These are phyloP conservation scores for Fragum whitleyi DNA, from an alignment of 2,888 invertebrate species.

Conservation along the genomic window DNA sequence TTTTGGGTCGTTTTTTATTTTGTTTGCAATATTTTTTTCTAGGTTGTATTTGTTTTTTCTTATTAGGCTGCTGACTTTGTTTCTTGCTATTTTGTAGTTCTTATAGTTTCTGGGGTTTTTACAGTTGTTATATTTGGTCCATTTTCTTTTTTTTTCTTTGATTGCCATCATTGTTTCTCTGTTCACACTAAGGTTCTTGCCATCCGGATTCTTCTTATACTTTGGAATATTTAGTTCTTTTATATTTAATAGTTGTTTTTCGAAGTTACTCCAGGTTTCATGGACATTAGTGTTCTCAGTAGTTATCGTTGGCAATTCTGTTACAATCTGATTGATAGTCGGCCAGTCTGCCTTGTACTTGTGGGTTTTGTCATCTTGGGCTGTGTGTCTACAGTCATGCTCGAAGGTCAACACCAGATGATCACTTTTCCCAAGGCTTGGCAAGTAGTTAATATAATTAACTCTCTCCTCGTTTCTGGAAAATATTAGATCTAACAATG, in stretches of 20 bases:
- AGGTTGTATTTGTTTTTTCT: no score
- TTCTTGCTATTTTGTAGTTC: no score
- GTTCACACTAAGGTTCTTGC: no score
- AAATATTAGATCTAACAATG: neutral
- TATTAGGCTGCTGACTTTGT: no score
- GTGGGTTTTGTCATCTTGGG: neutral
- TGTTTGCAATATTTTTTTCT: no score
- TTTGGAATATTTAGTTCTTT: conserved; percentile 2
- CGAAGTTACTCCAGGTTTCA: neutral
- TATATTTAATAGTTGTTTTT: neutral
- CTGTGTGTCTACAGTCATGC: neutral
- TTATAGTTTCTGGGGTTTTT: no score
- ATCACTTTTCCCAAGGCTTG: neutral
- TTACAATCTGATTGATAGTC: neutral
- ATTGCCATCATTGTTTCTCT: no score
- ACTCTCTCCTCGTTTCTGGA: no score
- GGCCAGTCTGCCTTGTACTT: neutral
- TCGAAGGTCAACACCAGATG: neutral
- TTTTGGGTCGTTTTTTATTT: no score
- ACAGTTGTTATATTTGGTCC: no score
- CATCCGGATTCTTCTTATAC: no score
- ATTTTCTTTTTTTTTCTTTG: no score
- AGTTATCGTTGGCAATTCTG: neutral
- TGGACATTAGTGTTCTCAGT: neutral
- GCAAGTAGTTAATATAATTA: neutral